Evolutionary conservation across 2,797 vertebrate genomes (phyloP).

Genomic region (Sternotherus odoratus): DNA sequence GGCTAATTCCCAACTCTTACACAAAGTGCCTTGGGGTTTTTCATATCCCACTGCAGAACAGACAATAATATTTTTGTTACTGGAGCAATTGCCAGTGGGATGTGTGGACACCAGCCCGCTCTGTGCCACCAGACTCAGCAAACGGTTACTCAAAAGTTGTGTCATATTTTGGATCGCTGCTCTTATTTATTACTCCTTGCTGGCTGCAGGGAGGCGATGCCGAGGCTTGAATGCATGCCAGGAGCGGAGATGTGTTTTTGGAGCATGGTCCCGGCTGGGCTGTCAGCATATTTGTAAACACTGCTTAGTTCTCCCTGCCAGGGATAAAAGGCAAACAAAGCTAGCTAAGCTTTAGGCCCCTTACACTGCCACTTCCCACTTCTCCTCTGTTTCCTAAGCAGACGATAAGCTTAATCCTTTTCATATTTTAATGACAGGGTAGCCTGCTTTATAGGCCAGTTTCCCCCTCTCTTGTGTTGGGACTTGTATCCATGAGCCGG

Average conservation of each 20-base stretch:
- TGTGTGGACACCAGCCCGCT: conserved; percentile 50
- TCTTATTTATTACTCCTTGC: conserved; percentile 70
- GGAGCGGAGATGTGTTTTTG: conserved; percentile 64
- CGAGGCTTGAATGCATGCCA: conserved; percentile 52
- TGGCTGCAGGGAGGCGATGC: conserved; percentile 47
- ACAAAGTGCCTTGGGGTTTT: conserved; percentile 66
- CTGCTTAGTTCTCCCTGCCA: conserved; percentile 29
- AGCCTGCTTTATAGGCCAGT: conserved; percentile 15
- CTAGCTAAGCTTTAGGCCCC: conserved; percentile 18
- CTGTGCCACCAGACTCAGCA: conserved; percentile 56
- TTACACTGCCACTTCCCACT: not conserved
- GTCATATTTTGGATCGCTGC: conserved; percentile 69
- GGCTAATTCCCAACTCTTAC: conserved; percentile 38
- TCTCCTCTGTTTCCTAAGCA: conserved; percentile 17
- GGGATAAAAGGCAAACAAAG: conserved; percentile 47
- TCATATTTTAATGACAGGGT: conserved; percentile 49
- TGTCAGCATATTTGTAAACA: conserved; percentile 70
- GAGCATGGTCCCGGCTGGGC: conserved; percentile 37
- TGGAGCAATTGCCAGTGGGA: conserved; percentile 64
- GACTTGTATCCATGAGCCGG: not conserved
- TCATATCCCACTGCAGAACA: conserved; percentile 52
- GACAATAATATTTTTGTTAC: conserved; percentile 79
- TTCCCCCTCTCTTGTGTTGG: conserved; percentile 31
- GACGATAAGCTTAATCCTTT: conserved; percentile 50
- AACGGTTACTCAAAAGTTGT: conserved; percentile 73